A percentile compares a stretch with the other conserved stretches of the same genome.
Evolutionary conservation across 2,113 vertebrate species (phyloP).

Genomic region (Percina caprodes): DNA sequence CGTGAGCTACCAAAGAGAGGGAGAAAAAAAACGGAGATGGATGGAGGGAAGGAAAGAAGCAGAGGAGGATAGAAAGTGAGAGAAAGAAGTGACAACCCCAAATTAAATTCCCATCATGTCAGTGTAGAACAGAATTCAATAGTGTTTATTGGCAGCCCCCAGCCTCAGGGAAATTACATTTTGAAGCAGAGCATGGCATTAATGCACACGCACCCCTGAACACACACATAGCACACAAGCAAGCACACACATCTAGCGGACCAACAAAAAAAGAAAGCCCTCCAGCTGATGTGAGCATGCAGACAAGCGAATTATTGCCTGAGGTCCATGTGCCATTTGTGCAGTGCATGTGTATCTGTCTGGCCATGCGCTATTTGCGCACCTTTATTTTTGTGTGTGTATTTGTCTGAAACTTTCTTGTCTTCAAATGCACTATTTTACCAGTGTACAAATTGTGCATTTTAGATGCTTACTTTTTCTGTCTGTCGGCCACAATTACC

Average conservation of each 20-base stretch:
- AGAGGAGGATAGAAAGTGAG: constrained; percentile 46
- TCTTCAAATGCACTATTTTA: constrained; percentile 17
- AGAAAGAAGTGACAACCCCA: constrained; percentile 81
- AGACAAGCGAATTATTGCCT: constrained; percentile 67
- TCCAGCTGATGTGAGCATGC: constrained; percentile 67
- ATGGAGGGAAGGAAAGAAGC: constrained; percentile 53
- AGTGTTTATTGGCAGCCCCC: constrained; percentile 85
- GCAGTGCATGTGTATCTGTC: constrained; percentile 39
- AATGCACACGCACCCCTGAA: constrained; percentile 61
- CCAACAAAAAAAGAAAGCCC: constrained; percentile 29
- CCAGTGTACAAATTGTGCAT: constrained; percentile 31
- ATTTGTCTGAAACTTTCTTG: constrained; percentile 15
- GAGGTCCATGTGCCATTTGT: constrained; percentile 63
- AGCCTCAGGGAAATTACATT: constrained; percentile 86
- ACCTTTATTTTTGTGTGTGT: constrained; percentile 29
- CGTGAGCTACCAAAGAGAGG: constrained; percentile 8
- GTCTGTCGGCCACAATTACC: constrained; percentile 31
- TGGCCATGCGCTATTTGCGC: constrained; percentile 32
- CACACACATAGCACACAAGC: constrained; percentile 2
- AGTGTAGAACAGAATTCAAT: constrained; percentile 85
- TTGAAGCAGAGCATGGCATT: constrained; percentile 80
- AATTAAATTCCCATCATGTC: constrained; percentile 87
- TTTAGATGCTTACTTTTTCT: constrained; percentile 25
- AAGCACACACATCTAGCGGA: constrained; percentile 49
- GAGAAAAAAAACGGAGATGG: constrained; percentile 32